Base-by-base conservation (phyloP, 2,888 invertebrate species). In the Nemotelus nigrinus region DNA sequence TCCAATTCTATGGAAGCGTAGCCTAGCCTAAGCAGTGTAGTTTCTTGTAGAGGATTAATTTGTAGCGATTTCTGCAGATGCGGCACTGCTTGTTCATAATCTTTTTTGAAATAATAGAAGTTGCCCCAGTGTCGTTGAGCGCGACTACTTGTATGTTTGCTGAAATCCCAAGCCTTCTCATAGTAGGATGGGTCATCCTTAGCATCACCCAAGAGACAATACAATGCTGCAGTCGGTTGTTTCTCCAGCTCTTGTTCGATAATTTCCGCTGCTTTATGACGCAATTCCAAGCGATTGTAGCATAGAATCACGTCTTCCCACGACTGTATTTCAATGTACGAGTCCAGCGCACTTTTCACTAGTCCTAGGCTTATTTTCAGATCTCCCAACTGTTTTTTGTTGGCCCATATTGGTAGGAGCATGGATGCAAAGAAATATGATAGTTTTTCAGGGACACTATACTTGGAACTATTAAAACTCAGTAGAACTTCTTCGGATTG, bases 251-350 rank as follows among this genome's bases (percentile, higher is more conserved):
- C 93, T 83, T 96, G 92, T 76, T 91, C 90, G 81, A 99, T 95
- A 60, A 98, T 89, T 86, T 95, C 94, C 5, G 96, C 96, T 0
- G 98, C 98, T 91, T 96, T 96, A 83, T 98, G 96, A 55, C 93
- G 89, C 81, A 96, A 88, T 82, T 96, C 93, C 79, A 98, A 86
- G 80, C 92, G 88, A 58, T 94, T 94, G 85, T 98, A 98, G 87
- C 99, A 99, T 2, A 92, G 90, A 76, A 99, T 95, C 47, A 97
- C 95, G 80, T 96, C 93, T 83, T 98, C 96, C 98, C 98, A 99
- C 44, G 94, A 88, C 82, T 95, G 90, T 44, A 98, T 88, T 68
- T 90, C 88, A 44, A 92, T 87, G 85, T 92, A 96, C 75, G 94
- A 88, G 80, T 96, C 94, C 41, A 97, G 88, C 1, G 97, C 97